Evolutionary conservation across 2,888 invertebrate species (phyloP), one percentile per base, ranked within the genome.

Genomic region (Aplocera efformata): DNA sequence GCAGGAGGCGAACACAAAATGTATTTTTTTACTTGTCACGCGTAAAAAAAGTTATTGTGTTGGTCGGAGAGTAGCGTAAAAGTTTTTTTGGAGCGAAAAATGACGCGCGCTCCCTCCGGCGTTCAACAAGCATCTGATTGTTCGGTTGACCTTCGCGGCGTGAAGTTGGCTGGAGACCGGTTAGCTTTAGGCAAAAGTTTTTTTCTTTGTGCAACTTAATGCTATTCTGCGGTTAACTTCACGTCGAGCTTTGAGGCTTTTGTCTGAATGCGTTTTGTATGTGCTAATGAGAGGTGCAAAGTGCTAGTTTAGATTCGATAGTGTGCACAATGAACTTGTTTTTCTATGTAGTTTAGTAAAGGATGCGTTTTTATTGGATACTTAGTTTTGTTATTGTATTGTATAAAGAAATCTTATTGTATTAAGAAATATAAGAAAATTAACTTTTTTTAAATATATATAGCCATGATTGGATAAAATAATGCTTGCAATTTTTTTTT

Each of bases 131-230:
- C 51, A 54, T 54, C 48, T 58, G 49, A 54, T 49, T 52, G 58
- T 52, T 53, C 51, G 53, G 39, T 67, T 84, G 84, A 84, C 85
- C 85, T 85, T 85, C 85, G 72, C 50, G 53, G 62, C 64, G 71
- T 76, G 79, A 84, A 84, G 83, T 83, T 82, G 58, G 79, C 28
- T 33, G 41, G 38, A 47, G 72, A 82, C 83, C 81, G 82, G 84
- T 83, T 73, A 51, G 67, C 78, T 82, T 82, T 83, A 60, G 84
- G 80, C 81, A 80, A 84, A 83, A 81, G 77, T 79, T 69, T 64
- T 67, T 64, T 69, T 61, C 63, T 60, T 59, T 64, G 63, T 63
- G 44, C 32, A 24, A 46, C 50, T 65, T 63, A 37, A 42, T 45
- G 30, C 37, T 48, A 48, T 45, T 45, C 50, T 52, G 49, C 40